Base-by-base conservation (phyloP, 2,797 vertebrate species). In the Peromyscus aztecus region DNA sequence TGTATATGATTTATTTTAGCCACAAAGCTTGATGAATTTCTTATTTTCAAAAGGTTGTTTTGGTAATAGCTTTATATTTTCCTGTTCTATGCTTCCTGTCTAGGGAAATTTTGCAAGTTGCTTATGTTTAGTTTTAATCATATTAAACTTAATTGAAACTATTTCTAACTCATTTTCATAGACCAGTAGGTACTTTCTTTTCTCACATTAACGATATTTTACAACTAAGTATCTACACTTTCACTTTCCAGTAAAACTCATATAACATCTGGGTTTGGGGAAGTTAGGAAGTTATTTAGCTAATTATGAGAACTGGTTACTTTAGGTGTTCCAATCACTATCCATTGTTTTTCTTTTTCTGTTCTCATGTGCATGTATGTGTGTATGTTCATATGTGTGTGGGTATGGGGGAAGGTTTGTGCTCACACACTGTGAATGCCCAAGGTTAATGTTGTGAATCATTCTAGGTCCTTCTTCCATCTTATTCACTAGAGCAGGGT, bases 111-210 rank as follows among this genome's bases (percentile, higher is more conserved):
- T 67, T 77, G 29, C 3, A 85, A 34, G 71, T 90, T 43, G 27
- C 37, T 43, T 67, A 57, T 78, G 71, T 83, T 78, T 37, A 83
- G 43, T 90, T 93, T 85, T 55, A 75, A 91, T 52, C 52, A 87
- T 81, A 94, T 43, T 84, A 37, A 75, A 69, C 11, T 77, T 76
- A 94, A 85, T 23, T 55, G 52, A 76, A 91, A 92, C 49, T 81
- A 88, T 69, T 95, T 83, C n/a, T n/a, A 84, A 65, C 24, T 94
- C 49, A 34, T 88, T 94, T 90, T 52, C 52, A 90, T 46, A 63
- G 52, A 12, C 8, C 65, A 71, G 0, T 57, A 43, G 43, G 43
- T 80, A 31, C 57, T 94, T 93, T 78, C 6, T 87, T 90, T 65
- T 61, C 12, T 90, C 65, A 81, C 37, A 46, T 83, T 85, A 81